Percentiles rank a stretch among this genome's conserved stretches.
phyloP scores from a whole-genome alignment of 2,888 invertebrate genomes.

The Aromia moschata region DNA sequence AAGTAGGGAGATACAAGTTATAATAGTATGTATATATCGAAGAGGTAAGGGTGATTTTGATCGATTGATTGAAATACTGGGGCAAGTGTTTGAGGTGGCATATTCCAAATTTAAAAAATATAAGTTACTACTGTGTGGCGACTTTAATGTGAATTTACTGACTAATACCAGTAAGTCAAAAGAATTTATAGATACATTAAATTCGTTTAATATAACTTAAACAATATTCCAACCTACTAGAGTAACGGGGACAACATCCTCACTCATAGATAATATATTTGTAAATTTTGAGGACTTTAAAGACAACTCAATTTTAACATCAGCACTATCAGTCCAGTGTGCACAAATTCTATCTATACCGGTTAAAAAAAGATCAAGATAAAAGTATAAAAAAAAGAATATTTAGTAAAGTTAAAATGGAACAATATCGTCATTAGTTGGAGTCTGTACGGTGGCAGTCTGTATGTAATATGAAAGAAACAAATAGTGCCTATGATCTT shows the following conservation, averaged over 20 bases:
- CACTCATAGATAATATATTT: background rate
- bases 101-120: background rate
- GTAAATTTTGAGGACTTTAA: background rate
- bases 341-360: background rate
- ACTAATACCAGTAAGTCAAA: background rate
- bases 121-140: background rate
- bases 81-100: background rate
- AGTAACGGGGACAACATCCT: background rate
- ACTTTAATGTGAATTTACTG: constrained; percentile 1
- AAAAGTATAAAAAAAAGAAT: background rate
- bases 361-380: background rate
- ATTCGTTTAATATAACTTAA: background rate
- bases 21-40: background rate
- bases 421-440: background rate
- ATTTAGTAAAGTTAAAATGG: background rate
- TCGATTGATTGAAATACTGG: background rate
- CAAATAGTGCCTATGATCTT: background rate
- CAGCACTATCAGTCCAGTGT: background rate
- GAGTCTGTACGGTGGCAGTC: background rate
- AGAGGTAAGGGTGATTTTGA: background rate
- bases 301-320: background rate
- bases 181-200: background rate
- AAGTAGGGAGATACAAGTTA: too few relatives aligned
- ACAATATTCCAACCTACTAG: background rate
- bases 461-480: background rate